A percentile compares a stretch with the other conserved stretches of the same genome.
These are phyloP conservation scores for Acanthornis magna DNA, from an alignment of 2,797 vertebrate species.

Conservation along the genomic window DNA sequence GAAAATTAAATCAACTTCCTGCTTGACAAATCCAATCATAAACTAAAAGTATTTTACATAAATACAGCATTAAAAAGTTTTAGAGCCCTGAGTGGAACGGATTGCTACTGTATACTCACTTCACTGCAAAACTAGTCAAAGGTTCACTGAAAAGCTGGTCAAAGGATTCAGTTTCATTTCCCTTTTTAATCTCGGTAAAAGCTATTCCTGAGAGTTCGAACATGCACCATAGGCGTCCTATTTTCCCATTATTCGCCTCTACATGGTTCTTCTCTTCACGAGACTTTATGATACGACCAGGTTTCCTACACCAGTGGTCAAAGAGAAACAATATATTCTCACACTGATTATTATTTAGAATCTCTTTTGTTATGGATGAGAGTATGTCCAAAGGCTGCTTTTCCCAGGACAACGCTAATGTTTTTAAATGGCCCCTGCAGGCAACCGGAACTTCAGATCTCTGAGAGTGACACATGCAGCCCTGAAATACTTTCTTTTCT, in stretches of 20 bases:
- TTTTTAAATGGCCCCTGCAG: conserved; percentile 64
- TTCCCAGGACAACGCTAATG: conserved; percentile 53
- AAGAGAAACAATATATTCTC: conserved; percentile 69
- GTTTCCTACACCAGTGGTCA: conserved; percentile 66
- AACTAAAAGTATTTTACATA: conserved; percentile 46
- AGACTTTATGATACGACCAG: conserved; percentile 48
- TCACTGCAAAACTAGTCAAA: conserved; percentile 61
- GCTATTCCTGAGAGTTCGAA: conserved; percentile 61
- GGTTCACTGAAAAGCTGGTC: conserved; percentile 53
- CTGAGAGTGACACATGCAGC: conserved; percentile 52
- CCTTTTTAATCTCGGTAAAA: conserved; percentile 71
- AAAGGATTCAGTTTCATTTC: conserved; percentile 55
- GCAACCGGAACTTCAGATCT: conserved; percentile 61
- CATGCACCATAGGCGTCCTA: conserved; percentile 54
- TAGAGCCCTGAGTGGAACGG: conserved; percentile 12
- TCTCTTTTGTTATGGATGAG: conserved; percentile 72
- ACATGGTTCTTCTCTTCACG: conserved; percentile 40
- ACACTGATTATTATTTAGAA: conserved; percentile 71
- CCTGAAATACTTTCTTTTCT: conserved; percentile 61
- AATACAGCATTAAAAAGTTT: conserved; percentile 54
- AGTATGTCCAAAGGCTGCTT: conserved; percentile 53
- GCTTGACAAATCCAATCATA: conserved; percentile 24
- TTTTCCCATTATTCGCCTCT: conserved; percentile 67
- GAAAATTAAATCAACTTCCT: conserved; percentile 39
- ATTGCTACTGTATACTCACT: conserved; percentile 55